Evolutionary conservation across 2,888 invertebrate genomes (phyloP).

Genomic region (Eristalinus sepulchralis): DNA sequence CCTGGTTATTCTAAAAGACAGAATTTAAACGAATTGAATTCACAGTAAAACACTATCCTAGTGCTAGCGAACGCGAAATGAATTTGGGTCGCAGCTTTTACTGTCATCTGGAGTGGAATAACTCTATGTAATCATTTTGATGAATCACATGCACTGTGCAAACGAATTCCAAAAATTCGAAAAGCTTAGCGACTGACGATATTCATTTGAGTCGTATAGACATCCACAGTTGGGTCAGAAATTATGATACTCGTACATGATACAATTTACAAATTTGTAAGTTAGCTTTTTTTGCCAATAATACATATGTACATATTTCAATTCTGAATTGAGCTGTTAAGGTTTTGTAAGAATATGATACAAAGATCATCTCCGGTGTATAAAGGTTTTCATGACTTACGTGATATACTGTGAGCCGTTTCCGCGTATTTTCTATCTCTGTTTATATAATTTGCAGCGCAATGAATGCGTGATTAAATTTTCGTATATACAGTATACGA

Average conservation of each 20-base stretch:
- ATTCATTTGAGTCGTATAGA: neutral
- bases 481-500: too few species aligned
- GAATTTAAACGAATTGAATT: neutral
- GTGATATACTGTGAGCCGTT: too few species aligned
- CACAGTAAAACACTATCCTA: neutral
- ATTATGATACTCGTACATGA: neutral
- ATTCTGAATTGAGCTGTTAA: too few species aligned
- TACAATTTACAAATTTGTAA: too few species aligned
- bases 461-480: too few species aligned
- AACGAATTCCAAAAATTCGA: neutral
- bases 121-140: conserved; percentile 4
- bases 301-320: too few species aligned
- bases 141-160: neutral
- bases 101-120: neutral
- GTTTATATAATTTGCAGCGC: too few species aligned
- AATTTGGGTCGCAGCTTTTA: neutral
- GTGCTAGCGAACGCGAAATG: neutral
- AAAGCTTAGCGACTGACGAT: neutral
- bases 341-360: too few species aligned
- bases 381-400: too few species aligned
- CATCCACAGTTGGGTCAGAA: neutral
- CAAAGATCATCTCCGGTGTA: too few species aligned
- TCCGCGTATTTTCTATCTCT: too few species aligned
- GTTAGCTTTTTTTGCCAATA: too few species aligned
- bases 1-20: neutral